These are phyloP conservation scores for Myotis pilosus DNA, from an alignment of 2,797 vertebrate species.

Conservation along the genomic window DNA sequence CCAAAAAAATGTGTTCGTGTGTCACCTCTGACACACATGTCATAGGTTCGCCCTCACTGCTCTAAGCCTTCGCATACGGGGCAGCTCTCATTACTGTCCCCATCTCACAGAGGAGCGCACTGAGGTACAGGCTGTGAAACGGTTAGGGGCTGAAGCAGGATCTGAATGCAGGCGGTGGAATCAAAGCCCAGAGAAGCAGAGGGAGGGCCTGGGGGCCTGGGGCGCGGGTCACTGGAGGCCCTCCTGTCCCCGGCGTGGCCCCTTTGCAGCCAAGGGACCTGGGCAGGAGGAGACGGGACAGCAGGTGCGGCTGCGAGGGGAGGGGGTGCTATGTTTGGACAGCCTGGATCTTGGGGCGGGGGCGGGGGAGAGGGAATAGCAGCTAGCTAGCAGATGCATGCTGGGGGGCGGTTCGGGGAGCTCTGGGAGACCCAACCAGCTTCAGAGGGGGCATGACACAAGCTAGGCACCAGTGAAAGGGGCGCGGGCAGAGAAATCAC, in stretches of 20 bases:
- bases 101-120: neutral
- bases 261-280: neutral
- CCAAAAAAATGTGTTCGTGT: too few species aligned
- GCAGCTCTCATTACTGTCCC: rapidly evolving
- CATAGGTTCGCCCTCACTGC: too few species aligned
- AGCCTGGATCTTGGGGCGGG: rapidly evolving
- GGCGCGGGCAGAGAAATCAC: neutral
- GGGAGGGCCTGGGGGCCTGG: neutral
- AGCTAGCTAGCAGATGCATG: rapidly evolving
- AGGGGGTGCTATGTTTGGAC: neutral
- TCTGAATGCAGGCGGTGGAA: neutral
- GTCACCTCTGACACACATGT: too few species aligned
- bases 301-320: rapidly evolving
- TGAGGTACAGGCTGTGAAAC: neutral
- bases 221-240: neutral
- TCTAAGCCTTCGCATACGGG: rapidly evolving
- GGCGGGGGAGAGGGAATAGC: rapidly evolving
- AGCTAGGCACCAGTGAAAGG: rapidly evolving
- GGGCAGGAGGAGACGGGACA: neutral
- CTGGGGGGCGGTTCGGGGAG: too few species aligned
- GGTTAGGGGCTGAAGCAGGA: neutral
- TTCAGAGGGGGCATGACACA: neutral
- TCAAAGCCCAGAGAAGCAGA: neutral
- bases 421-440: neutral
- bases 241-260: rapidly evolving